Evolutionary conservation across 2,797 vertebrate species (phyloP).

Genomic region (Lagocephalus sceleratus): DNA sequence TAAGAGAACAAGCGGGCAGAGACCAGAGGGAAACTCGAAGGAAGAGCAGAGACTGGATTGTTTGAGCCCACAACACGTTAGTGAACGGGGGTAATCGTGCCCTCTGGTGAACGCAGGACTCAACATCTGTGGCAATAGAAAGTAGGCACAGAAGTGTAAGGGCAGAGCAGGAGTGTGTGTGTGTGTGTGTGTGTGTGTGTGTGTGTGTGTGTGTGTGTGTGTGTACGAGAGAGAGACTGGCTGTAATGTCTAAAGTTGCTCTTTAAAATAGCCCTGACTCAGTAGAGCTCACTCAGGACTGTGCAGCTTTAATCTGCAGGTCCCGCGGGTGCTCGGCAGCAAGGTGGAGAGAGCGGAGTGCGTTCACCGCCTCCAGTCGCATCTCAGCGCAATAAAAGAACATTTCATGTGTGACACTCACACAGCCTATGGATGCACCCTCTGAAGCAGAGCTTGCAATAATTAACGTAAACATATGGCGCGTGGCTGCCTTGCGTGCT

Average conservation of each 20-base stretch:
- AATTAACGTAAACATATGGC: constrained; percentile 69
- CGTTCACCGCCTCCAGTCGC: constrained; percentile 57
- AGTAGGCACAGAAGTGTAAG: neutral
- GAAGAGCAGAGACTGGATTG: too few relatives aligned
- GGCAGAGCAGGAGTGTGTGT: neutral
- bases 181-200: neutral
- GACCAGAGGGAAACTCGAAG: too few relatives aligned
- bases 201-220: constrained; percentile 3
- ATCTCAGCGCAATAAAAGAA: constrained; percentile 63
- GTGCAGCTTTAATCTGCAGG: constrained; percentile 63
- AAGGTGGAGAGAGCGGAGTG: constrained; percentile 53
- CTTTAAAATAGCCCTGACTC: constrained; percentile 62
- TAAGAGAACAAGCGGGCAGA: too few relatives aligned
- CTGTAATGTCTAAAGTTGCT: constrained; percentile 31
- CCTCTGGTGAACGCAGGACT: too few relatives aligned
- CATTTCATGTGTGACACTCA: constrained; percentile 60
- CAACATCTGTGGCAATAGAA: too few relatives aligned
- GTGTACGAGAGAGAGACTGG: constrained; percentile 5
- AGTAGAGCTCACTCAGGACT: constrained; percentile 60
- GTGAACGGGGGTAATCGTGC: too few relatives aligned
- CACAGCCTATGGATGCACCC: constrained; percentile 52
- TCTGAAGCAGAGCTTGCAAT: constrained; percentile 58
- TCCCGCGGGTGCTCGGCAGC: constrained; percentile 54
- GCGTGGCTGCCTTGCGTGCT: constrained; percentile 34
- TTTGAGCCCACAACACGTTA: too few relatives aligned